Evolutionary conservation across 2,888 invertebrate species (phyloP), one percentile per base, ranked within the genome.

Genomic region (Zaprionus obscuricornis): DNA sequence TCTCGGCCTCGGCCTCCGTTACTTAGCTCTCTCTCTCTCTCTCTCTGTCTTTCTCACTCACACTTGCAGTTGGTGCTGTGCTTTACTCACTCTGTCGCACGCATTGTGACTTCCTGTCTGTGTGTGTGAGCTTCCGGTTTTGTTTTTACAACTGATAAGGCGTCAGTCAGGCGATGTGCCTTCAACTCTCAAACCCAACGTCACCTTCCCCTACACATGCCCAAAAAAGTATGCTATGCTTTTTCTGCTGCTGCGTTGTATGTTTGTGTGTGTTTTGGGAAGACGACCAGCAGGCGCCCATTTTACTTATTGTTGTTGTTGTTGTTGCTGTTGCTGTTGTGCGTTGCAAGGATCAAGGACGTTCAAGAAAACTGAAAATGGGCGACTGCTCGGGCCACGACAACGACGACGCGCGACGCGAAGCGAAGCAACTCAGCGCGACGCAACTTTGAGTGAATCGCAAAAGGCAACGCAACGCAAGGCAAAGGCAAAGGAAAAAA

Each of bases 311-410:
- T 56, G 40, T 6, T 45, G 11, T n/a, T 56, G 27, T 24, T 56
- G 14, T 26, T 60, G 16, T 60, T 58, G 54, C 52, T 78, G 66
- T 59, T 85, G 65, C 59, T 74, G 74, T 60, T 74, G 85, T 74
- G 81, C 85, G 87, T 87, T 89, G 89, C 89, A 89, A 89, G 89
- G 89, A 89, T 89, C 89, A 89, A 89, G 89, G 89, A 88, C 89
- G 89, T 89, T 89, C 87, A 89, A 84, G 83, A 85, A 86, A 83
- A 74, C 60, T 52, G 24, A 66, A 66, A 69, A 66, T 70, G 69
- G 71, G 66, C 68, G 52, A 52, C 43, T 22, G 65, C 36, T 65
- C 55, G 47, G 47, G 16, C 7, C 17, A 17, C 14, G 8, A 14
- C 13, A 3, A n/a, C n/a, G n/a, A n/a, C n/a, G n/a, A n/a, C n/a